phyloP scores from a whole-genome alignment of 2,888 invertebrate genomes.

The Conomelus anceps region DNA sequence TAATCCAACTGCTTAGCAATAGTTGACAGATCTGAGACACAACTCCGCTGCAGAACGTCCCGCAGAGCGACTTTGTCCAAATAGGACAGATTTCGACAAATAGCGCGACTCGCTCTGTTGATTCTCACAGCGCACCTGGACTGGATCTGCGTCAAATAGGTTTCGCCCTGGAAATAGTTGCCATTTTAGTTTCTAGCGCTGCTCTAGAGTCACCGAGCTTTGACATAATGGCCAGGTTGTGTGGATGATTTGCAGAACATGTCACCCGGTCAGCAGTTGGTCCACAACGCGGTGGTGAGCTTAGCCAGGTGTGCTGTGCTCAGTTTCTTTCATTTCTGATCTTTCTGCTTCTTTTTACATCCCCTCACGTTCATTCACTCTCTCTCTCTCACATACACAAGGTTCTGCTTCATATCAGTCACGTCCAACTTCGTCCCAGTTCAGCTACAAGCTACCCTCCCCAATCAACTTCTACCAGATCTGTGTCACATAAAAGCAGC shows the following conservation, averaged over 20 bases:
- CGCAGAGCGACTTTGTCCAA: background rate
- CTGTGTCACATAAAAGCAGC: background rate
- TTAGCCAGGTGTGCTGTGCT: background rate
- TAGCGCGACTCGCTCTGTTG: background rate
- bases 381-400: background rate
- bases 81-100: background rate
- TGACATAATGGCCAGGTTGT: background rate
- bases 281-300: no score
- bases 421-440: background rate
- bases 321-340: background rate
- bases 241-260: background rate
- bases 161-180: no score
- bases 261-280: background rate
- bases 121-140: background rate
- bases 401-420: background rate
- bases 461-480: background rate
- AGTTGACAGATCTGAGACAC: background rate
- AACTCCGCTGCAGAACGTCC: background rate
- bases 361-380: background rate
- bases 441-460: no score
- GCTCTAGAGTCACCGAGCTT: background rate
- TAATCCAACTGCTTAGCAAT: background rate
- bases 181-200: no score
- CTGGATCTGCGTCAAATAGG: background rate
- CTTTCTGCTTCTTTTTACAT: background rate